These are phyloP conservation scores for Protophormia terraenovae DNA, from an alignment of 2,888 invertebrate genomes.

Conservation along the genomic window DNA sequence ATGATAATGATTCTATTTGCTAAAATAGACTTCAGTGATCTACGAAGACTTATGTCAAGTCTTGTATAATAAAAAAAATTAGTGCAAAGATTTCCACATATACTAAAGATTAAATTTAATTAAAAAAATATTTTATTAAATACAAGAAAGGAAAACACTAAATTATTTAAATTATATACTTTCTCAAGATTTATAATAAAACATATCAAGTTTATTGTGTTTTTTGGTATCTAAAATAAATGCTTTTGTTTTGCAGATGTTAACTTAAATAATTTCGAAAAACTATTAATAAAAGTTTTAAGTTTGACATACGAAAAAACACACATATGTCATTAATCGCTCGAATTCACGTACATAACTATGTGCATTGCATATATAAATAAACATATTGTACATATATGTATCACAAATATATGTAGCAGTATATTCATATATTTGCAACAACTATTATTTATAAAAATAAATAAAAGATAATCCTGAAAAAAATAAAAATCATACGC, in stretches of 20 bases:
- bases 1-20: too few species aligned
- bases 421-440: neutral
- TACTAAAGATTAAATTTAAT: too few species aligned
- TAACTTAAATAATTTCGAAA: neutral
- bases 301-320: neutral
- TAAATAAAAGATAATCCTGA: neutral
- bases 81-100: too few species aligned
- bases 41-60: too few species aligned
- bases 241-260: neutral
- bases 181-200: neutral
- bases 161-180: neutral
- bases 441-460: neutral
- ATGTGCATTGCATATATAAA: neutral
- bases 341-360: neutral
- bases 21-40: too few species aligned
- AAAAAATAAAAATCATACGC: neutral
- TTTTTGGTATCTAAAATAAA: neutral
- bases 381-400: neutral
- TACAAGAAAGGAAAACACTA: too few species aligned
- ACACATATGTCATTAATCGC: neutral
- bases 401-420: neutral
- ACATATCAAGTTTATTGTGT: neutral
- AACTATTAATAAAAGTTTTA: slow-evolving; percentile 50
- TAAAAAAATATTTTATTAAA: too few species aligned
- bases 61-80: too few species aligned